phyloP scores from a whole-genome alignment of 2,113 vertebrate genomes.

The Crotalus viridis region DNA sequence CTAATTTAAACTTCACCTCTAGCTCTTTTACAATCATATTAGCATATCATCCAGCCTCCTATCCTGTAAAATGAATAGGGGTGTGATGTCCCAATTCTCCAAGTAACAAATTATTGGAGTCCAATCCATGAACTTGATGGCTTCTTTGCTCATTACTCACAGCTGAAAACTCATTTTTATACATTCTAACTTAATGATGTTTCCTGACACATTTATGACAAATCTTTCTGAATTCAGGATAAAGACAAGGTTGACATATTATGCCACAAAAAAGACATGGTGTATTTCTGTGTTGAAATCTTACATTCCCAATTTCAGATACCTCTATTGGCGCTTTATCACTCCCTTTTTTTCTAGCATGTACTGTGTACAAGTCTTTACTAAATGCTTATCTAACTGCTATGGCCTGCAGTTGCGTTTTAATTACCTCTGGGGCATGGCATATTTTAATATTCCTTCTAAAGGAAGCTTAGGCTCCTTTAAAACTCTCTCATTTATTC shows the following conservation, averaged over 20 bases:
- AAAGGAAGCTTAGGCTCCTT: background rate
- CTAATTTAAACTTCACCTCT: background rate
- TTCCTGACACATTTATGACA: background rate
- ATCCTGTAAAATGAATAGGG: background rate
- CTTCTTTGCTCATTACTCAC: background rate
- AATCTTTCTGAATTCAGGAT: background rate
- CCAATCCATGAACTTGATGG: background rate
- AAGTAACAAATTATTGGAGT: background rate
- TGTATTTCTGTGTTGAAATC: background rate
- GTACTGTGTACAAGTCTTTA: background rate
- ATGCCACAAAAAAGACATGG: background rate
- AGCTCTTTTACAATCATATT: background rate
- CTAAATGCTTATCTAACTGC: background rate
- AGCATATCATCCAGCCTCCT: background rate
- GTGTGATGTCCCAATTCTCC: background rate
- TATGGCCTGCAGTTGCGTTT: background rate
- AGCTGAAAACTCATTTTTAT: background rate
- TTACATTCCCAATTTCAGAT: background rate
- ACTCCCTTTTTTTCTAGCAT: background rate
- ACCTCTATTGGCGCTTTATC: background rate
- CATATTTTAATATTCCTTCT: background rate
- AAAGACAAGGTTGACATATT: background rate
- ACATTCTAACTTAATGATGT: background rate
- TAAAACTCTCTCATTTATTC: background rate
- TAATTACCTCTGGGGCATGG: background rate